phyloP scores from a whole-genome alignment of 2,888 invertebrate genomes.

The Sipha maydis region DNA sequence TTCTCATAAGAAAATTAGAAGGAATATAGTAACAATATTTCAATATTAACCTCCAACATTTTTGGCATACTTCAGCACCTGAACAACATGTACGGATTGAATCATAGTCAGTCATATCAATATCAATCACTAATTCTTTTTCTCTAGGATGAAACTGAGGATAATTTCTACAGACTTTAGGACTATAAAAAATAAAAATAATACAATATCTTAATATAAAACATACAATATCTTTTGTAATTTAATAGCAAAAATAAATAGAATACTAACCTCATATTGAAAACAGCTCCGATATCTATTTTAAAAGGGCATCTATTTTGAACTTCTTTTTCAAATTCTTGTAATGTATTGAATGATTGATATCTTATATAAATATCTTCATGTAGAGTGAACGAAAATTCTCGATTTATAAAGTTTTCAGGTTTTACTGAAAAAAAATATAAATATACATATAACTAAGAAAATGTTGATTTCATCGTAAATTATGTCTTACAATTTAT shows the following conservation, averaged over 20 bases:
- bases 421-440: constrained; percentile 69
- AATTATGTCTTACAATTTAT: no score
- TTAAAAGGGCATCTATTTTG: constrained; percentile 85
- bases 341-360: constrained; percentile 81
- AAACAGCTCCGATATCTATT: constrained; percentile 96
- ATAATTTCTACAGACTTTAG: constrained; percentile 69
- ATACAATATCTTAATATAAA: no score
- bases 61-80: constrained; percentile 89
- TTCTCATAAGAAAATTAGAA: neutral
- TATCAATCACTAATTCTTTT: constrained; percentile 97
- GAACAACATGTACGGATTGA: constrained; percentile 91
- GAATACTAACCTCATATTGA: constrained; percentile 72
- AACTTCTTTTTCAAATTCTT: constrained; percentile 84
- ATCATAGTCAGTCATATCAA: constrained; percentile 99
- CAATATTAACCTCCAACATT: constrained; percentile 82
- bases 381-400: constrained; percentile 93
- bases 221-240: neutral
- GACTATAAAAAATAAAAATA: constrained; percentile 68
- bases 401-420: constrained; percentile 78
- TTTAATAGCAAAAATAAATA: neutral
- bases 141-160: constrained; percentile 73
- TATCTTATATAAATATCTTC: constrained; percentile 94
- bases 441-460: neutral
- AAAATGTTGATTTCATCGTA: neutral
- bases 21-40: neutral